Evolutionary conservation across 2,888 invertebrate genomes (phyloP).

Genomic region (Lasioglossum malachurum): DNA sequence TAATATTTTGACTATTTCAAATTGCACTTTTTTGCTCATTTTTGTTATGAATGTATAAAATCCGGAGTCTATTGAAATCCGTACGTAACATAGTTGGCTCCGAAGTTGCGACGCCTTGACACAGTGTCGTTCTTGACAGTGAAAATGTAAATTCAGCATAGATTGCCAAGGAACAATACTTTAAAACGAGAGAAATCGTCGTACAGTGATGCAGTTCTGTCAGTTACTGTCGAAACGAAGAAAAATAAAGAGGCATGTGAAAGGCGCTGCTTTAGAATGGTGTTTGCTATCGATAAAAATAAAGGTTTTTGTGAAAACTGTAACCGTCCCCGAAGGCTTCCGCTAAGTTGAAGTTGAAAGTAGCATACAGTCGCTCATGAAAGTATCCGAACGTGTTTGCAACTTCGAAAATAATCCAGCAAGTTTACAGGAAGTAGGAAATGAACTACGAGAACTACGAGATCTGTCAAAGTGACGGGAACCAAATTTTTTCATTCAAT

Average conservation of each 20-base stretch:
- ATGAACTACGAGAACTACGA: not conserved
- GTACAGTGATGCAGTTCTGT: not conserved
- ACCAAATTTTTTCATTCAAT: not conserved
- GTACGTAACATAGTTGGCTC: not conserved
- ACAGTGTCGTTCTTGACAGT: not conserved
- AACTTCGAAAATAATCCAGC: not conserved
- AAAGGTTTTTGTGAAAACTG: slow-evolving; percentile 27
- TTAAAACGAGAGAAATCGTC: slow-evolving; percentile 46
- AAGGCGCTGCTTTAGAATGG: slow-evolving; percentile 30
- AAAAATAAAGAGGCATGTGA: slow-evolving; percentile 32
- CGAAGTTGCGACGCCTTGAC: not conserved
- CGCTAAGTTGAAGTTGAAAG: slow-evolving; percentile 7
- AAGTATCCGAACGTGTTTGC: not conserved
- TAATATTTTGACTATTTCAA: no score
- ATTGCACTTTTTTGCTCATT: no score
- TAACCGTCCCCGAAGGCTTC: not conserved
- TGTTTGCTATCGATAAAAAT: slow-evolving; percentile 22
- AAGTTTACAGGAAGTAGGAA: not conserved
- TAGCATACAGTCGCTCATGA: not conserved
- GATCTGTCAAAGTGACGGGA: not conserved
- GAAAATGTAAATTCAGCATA: not conserved
- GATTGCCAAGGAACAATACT: not conserved
- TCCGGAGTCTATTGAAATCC: not conserved
- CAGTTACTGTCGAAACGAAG: slow-evolving; percentile 2
- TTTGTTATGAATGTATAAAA: no score